A percentile compares a stretch with the other conserved stretches of the same genome.
Evolutionary conservation across 2,113 vertebrate genomes (phyloP).

Genomic region (Eonycteris spelaea): DNA sequence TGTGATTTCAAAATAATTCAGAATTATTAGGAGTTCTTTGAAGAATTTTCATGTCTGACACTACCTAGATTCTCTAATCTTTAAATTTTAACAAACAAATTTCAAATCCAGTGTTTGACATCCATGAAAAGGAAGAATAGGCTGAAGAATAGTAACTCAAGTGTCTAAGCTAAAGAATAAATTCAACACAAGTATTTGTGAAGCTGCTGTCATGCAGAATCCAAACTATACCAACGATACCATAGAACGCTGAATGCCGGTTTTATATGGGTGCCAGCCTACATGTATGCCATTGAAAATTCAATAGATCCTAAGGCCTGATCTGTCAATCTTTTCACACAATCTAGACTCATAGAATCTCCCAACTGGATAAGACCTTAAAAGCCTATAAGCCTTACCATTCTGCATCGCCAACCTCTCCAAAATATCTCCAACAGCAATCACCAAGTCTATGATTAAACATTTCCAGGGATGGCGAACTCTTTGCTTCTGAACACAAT

Average conservation of each 20-base stretch:
- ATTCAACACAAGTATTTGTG: not conserved
- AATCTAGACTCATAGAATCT: not conserved
- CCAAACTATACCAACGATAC: not conserved
- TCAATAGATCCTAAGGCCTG: not conserved
- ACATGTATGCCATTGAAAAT: not conserved
- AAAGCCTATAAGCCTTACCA: not conserved
- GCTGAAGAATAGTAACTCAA: not conserved
- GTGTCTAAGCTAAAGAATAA: constrained; percentile 2
- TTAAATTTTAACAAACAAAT: not conserved
- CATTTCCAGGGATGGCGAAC: not conserved
- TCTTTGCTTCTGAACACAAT: constrained; percentile 17
- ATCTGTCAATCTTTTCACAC: constrained; percentile 4
- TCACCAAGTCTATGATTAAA: constrained; percentile 26
- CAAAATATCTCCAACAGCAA: constrained; percentile 5
- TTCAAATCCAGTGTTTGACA: not conserved
- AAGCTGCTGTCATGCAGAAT: not conserved
- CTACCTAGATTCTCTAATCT: not conserved
- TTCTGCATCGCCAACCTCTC: not conserved
- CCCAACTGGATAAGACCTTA: not conserved
- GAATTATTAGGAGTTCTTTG: not conserved
- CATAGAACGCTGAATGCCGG: not conserved
- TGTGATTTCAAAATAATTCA: not conserved
- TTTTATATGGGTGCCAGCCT: not conserved
- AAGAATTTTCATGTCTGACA: not conserved
- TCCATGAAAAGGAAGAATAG: not conserved